These are phyloP conservation scores for Standfussiana lucernea DNA, from an alignment of 2,888 invertebrate species.

Conservation along the genomic window DNA sequence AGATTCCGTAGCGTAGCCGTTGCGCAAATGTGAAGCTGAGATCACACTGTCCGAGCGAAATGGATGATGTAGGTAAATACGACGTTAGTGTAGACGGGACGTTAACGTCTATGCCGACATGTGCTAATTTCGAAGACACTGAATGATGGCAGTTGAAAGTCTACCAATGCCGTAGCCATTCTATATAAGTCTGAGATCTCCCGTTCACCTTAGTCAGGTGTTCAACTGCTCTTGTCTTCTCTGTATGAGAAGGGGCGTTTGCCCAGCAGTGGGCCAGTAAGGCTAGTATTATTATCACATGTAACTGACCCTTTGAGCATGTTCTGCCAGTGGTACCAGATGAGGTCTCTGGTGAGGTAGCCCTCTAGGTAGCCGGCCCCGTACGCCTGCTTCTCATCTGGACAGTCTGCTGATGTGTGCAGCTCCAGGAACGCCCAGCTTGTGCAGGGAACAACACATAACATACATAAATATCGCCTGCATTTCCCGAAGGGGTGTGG, in stretches of 20 bases:
- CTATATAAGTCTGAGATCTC: neutral
- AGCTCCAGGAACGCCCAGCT: slow-evolving; percentile 92
- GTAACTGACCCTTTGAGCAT: slow-evolving; percentile 87
- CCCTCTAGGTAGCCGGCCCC: slow-evolving; percentile 93
- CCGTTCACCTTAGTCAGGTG: neutral
- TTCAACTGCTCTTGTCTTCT: neutral
- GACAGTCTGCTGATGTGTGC: slow-evolving; percentile 83
- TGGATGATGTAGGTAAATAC: neutral
- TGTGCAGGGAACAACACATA: neutral
- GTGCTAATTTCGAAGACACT: neutral
- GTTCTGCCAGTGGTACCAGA: slow-evolving; percentile 92
- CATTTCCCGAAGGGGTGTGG: neutral
- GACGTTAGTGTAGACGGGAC: neutral
- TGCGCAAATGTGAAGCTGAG: neutral
- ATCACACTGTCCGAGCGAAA: neutral
- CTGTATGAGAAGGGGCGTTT: neutral
- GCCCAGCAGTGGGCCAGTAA: neutral
- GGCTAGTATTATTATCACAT: neutral
- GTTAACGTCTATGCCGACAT: neutral
- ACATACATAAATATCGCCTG: neutral
- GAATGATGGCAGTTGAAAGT: neutral
- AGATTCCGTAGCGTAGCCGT: neutral
- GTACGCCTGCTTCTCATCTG: slow-evolving; percentile 91
- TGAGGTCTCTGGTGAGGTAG: slow-evolving; percentile 90
- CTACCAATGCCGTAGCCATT: neutral